Base-by-base conservation (phyloP, 2,888 invertebrate species). In the Lordiphosa fenestrarum region DNA sequence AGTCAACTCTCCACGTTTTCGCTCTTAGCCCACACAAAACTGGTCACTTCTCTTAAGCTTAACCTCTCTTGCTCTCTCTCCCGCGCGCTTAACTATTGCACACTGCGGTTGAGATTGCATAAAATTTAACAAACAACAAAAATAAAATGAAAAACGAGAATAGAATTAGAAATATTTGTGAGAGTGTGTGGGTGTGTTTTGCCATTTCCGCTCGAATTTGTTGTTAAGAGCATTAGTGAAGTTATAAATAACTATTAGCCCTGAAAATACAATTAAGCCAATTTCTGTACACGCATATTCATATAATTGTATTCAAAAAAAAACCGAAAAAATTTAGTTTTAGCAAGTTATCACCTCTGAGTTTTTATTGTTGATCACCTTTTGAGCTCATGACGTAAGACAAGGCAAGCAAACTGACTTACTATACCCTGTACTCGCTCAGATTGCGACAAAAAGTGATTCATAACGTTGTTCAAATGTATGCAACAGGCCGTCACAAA, bases 301-400 rank as follows among this genome's bases (percentile, higher is more conserved):
- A 30, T 30, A 10, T 30, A 9, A 30, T 30, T 10, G 30, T 30
- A 37, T 13, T 19, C 2, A 13, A 12, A 13, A 42, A 47, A 35
- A 38, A 47, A 55, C 9, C 10, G 37, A 47, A 35, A 38, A 47
- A 15, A 53, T 55, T 38, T 37, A 36, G 19, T 23, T 39, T 44
- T 33, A 6, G 37, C 44, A 36, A 53, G 21, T 21, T 35, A 42
- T 66, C 40, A 13, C 49, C 40, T 55, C 33, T 60, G 51, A 13
- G n/a, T 33, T 65, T 65, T 36, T 51, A 39, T 39, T 58, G 59
- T 41, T 23, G 38, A 53, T 54, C 53, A 41, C 61, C 63, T 58
- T 74, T 49, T 36, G 40, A 60, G 58, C 53, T 50, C 53, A 75
- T 75, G 80, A 76, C 75, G 75, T 78, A 78, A 76, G 55, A 62